Evolutionary conservation across 2,888 invertebrate species (phyloP), one percentile per base, ranked within the genome.

Genomic region (Hesperia comma): DNA sequence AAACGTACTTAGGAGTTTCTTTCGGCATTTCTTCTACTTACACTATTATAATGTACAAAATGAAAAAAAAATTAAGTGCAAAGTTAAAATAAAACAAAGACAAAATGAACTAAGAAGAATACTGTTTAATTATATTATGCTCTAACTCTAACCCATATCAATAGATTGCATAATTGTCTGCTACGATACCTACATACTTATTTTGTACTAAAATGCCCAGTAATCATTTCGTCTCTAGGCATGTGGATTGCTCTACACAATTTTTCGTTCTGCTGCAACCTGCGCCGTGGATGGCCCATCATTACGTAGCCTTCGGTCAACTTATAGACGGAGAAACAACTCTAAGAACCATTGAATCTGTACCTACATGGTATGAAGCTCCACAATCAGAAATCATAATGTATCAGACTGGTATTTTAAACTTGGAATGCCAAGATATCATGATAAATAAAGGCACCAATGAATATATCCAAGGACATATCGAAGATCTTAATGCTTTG

Each of bases 221-320:
- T 15, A 12, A 17, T 40, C 40, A 40, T 21, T 19, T 57, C 19
- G 41, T n/a, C 33, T 26, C 41, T 43, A 92, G 94, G 70, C 94
- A 96, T 79, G 77, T 81, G 17, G 93, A 94, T 71, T 96, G 96
- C 80, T 94, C 93, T 5, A 95, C 95, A 1, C 96, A 96, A 83
- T 96, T 96, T 81, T 94, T 94, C 77, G 90, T 96, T 15, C 91
- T 95, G 14, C 85, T 96, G 15, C 94, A 95, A 82, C 93, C 95
- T 5, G 92, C 94, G 5, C 85, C 93, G 4, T 96, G 96, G 96
- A 96, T 96, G 96, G 93, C 94, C 73, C 86, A 90, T 68, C 94
- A 93, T 85, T 96, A 95, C 78, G 96, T 96, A 6, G 96, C 95
- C 1, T 96, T 96, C 79, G 96, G 96, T 1, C 95, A 95, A 84